A percentile compares a stretch with the other conserved stretches of the same genome.
Conservation (phyloP, 1,140 invertebrate genomes). For the Campoletis sonorensis region DNA sequence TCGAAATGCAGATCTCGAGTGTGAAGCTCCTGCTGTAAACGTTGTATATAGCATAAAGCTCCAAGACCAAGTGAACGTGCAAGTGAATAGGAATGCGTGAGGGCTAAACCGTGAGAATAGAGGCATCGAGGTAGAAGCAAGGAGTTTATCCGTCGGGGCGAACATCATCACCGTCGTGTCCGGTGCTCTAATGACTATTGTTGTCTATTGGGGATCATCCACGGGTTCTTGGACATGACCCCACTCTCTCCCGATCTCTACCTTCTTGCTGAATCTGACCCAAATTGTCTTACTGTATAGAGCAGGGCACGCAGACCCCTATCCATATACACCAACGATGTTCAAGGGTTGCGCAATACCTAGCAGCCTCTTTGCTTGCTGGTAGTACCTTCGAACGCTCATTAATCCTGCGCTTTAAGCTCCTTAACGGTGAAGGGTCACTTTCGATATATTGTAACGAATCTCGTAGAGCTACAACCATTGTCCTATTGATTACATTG, state of each 20-base stretch:
- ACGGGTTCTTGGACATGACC: constrained; percentile 56
- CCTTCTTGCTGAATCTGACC: constrained; percentile 54
- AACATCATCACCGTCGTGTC: constrained; percentile 59
- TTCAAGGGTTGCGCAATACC: background rate
- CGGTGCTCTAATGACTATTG: constrained; percentile 65
- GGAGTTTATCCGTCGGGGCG: constrained; percentile 48
- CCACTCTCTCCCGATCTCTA: background rate
- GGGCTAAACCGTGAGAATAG: background rate
- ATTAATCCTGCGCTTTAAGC: constrained; percentile 59
- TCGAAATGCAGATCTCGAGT: constrained; percentile 45
- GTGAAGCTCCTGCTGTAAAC: constrained; percentile 3
- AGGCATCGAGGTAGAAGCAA: background rate
- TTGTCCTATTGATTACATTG: no score
- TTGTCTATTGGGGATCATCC: constrained; percentile 61
- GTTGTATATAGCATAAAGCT: constrained; percentile 23
- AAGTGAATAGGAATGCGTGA: constrained; percentile 29
- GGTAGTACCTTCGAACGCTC: background rate
- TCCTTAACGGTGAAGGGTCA: constrained; percentile 25
- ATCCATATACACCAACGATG: background rate
- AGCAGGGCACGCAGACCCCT: background rate
- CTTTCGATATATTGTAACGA: background rate
- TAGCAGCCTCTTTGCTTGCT: constrained; percentile 10
- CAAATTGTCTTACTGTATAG: constrained; percentile 54
- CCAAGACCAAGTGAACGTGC: constrained; percentile 24
- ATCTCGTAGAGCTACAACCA: no score